Evolutionary conservation across 2,113 vertebrate genomes (phyloP), one percentile per base, ranked within the genome.

Genomic region (Thunnus thynnus): DNA sequence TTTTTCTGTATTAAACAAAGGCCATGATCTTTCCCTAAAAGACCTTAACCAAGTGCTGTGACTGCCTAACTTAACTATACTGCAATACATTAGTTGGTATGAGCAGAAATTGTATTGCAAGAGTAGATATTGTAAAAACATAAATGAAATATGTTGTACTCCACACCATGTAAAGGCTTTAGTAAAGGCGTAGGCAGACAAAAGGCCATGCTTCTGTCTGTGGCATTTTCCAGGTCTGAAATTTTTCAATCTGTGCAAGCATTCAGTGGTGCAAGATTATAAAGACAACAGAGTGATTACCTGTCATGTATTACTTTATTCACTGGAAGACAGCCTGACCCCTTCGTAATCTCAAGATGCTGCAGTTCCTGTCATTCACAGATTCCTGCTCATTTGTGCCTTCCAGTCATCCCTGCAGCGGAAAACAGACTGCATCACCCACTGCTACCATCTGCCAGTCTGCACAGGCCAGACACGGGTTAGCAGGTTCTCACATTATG

Each of bases 381-480:
- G 58, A 71, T 65, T 65, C 22, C 69, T 82, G 85, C 48, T 76
- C 64, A 61, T 61, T 72, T 81, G 44, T 67, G 57, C 66, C 82
- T 51, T 76, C 11, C 36, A 75, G 74, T 55, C 66, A 78, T 79
- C 72, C 67, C 72, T 54, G 18, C 61, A 50, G 66, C 46, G 18
- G 47, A 69, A 78, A 86, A 84, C 81, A 78, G 74, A 69, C 46
- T 51, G 55, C 73, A 57, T 44, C 61, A 69, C 63, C 80, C 55
- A 47, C 74, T n/a, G 62, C 52, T 50, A 69, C 87, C 84, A 76
- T 84, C 75, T 89, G 85, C 60, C 86, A 44, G 48, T 64, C 25
- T 72, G 54, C 66, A 61, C 32, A 3, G 1, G 27, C 50, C 58
- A 71, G 68, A 72, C 67, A 77, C 9, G 41, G 72, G 76, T 69